Conservation (phyloP, 2,113 vertebrate genomes). For the Tragelaphus scriptus region DNA sequence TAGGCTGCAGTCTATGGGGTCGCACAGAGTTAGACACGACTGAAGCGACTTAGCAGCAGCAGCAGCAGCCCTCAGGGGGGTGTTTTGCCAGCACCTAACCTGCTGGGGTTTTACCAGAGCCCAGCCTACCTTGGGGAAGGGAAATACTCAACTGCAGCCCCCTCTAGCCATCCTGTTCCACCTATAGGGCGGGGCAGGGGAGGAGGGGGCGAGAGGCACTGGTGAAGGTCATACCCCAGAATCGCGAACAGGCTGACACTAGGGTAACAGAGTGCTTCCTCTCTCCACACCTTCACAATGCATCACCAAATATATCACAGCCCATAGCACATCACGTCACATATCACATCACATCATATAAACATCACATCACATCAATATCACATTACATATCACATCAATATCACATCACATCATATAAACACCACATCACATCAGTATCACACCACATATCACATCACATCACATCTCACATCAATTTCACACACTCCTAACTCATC, state of each 20-base stretch:
- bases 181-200: no score
- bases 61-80: background rate
- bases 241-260: background rate
- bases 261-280: background rate
- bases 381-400: no score
- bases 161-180: background rate
- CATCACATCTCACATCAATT: no score
- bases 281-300: background rate
- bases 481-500: background rate
- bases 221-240: background rate
- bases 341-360: background rate
- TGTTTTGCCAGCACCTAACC: background rate
- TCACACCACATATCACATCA: no score
- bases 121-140: background rate
- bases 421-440: background rate
- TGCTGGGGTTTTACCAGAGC: background rate
- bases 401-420: background rate
- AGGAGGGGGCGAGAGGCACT: accelerated
- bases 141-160: background rate
- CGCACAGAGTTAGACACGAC: no score
- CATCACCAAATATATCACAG: background rate
- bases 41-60: no score
- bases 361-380: no score
- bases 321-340: background rate
- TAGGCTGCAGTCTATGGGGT: no score